Evolutionary conservation across 2,888 invertebrate species (phyloP).

Genomic region (Pyrocoelia pectoralis): DNA sequence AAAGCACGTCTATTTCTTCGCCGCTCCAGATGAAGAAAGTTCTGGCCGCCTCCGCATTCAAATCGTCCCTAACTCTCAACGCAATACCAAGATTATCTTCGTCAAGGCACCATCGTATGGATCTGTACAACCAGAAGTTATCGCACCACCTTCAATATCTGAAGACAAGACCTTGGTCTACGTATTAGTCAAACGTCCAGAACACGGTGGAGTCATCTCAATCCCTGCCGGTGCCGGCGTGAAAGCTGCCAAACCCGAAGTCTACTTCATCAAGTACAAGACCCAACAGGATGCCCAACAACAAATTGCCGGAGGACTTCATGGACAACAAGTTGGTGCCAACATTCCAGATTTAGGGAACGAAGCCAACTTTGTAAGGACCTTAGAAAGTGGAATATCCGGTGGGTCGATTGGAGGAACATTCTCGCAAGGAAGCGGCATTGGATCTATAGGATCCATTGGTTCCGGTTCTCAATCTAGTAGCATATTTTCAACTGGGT

Average conservation of each 20-base stretch:
- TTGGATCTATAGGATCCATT: not conserved
- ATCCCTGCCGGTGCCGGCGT: conserved; percentile 78
- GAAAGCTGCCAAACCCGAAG: conserved; percentile 83
- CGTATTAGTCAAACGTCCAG: conserved; percentile 61
- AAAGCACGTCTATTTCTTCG: conserved; percentile 54
- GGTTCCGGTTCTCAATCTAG: not conserved
- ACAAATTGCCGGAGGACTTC: conserved; percentile 37
- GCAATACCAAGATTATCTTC: conserved; percentile 60
- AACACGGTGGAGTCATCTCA: conserved; percentile 78
- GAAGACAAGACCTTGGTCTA: conserved; percentile 36
- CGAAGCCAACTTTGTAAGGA: conserved; percentile 15
- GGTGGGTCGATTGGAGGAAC: not conserved
- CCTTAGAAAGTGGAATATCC: conserved; percentile 6
- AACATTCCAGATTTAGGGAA: conserved; percentile 17
- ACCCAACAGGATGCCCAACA: conserved; percentile 62
- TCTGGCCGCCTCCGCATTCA: conserved; percentile 42
- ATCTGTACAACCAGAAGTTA: conserved; percentile 40
- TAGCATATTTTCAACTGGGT: not conserved
- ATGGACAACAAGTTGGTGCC: conserved; percentile 26
- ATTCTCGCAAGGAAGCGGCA: no score
- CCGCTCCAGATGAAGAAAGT: conserved; percentile 52
- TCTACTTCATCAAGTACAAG: conserved; percentile 84
- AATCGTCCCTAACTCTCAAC: conserved; percentile 50
- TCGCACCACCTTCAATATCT: conserved; percentile 25
- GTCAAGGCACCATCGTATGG: conserved; percentile 51